These are phyloP conservation scores for Trichogramma dendrolimi DNA, from an alignment of 2,888 invertebrate genomes.

Conservation along the genomic window DNA sequence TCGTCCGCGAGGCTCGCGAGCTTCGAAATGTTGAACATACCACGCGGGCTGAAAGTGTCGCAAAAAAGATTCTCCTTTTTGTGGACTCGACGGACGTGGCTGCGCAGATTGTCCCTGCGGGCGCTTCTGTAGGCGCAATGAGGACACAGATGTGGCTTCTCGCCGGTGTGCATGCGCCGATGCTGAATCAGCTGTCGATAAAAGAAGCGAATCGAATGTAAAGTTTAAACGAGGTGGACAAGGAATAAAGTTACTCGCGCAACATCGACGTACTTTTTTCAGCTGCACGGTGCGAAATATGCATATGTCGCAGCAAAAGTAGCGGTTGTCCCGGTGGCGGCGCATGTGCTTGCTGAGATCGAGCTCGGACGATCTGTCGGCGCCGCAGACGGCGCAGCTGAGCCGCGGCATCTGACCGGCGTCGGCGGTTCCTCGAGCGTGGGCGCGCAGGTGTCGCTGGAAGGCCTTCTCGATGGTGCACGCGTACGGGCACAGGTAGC, in stretches of 20 bases:
- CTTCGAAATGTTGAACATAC: slow-evolving; percentile 50
- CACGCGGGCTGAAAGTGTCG: slow-evolving; percentile 58
- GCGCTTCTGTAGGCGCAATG: slow-evolving; percentile 59
- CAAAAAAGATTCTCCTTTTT: slow-evolving; percentile 57
- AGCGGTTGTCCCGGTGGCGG: slow-evolving; percentile 54
- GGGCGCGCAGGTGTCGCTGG: slow-evolving; percentile 54
- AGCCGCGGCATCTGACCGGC: slow-evolving; percentile 44
- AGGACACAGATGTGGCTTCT: slow-evolving; percentile 58
- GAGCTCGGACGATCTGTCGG: slow-evolving; percentile 55
- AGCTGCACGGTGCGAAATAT: slow-evolving; percentile 57
- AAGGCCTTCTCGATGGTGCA: slow-evolving; percentile 59
- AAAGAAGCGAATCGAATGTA: slow-evolving; percentile 37
- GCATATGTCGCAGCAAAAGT: slow-evolving; percentile 57
- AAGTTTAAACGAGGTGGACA: neutral
- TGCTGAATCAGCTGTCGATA: slow-evolving; percentile 52
- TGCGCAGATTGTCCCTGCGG: slow-evolving; percentile 57
- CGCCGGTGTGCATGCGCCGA: slow-evolving; percentile 58
- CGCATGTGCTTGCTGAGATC: slow-evolving; percentile 56
- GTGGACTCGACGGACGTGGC: slow-evolving; percentile 58
- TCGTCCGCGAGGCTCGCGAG: slow-evolving; percentile 26
- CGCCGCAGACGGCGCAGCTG: slow-evolving; percentile 58
- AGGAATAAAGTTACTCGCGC: no score
- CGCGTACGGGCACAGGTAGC: slow-evolving; percentile 56
- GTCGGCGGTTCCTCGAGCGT: slow-evolving; percentile 50
- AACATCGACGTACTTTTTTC: slow-evolving; percentile 52